These are phyloP conservation scores for Hypsibius dujardini DNA, from an alignment of 1,140 invertebrate species.

Conservation along the genomic window DNA sequence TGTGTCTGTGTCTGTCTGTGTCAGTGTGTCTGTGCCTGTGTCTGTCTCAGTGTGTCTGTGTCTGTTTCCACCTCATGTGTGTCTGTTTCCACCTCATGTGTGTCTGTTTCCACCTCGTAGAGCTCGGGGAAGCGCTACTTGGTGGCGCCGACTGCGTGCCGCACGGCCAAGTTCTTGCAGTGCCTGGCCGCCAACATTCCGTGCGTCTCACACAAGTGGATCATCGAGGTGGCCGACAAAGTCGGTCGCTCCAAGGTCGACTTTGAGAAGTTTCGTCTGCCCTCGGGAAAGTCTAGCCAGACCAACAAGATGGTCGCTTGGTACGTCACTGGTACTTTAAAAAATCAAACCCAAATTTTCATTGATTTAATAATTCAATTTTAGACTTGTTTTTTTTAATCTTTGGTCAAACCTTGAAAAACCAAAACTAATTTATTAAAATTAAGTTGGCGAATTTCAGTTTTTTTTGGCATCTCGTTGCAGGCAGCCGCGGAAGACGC, in stretches of 20 bases:
- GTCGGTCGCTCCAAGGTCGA: background rate
- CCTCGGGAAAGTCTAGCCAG: background rate
- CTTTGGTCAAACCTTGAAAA: background rate
- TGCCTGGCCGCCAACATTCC: slow-evolving; percentile 31
- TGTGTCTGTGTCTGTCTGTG: background rate
- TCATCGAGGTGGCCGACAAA: slow-evolving; percentile 25
- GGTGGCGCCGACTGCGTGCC: slow-evolving; percentile 30
- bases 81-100: no score
- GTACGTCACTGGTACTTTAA: background rate
- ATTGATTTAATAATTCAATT: background rate
- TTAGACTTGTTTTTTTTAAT: background rate
- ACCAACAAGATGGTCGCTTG: background rate
- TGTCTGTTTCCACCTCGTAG: background rate
- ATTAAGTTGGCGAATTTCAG: background rate
- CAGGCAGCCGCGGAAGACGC: background rate
- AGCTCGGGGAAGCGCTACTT: slow-evolving; percentile 25
- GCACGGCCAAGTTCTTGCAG: slow-evolving; percentile 34
- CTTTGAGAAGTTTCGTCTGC: background rate
- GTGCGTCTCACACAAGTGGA: slow-evolving; percentile 33
- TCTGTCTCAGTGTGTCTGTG: no score
- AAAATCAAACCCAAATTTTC: background rate
- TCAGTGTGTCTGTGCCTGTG: no score
- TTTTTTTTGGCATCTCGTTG: background rate
- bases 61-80: no score
- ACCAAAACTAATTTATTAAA: background rate